Base-by-base conservation (phyloP, 1,140 invertebrate genomes). In the Drosophila ananassae region DNA sequence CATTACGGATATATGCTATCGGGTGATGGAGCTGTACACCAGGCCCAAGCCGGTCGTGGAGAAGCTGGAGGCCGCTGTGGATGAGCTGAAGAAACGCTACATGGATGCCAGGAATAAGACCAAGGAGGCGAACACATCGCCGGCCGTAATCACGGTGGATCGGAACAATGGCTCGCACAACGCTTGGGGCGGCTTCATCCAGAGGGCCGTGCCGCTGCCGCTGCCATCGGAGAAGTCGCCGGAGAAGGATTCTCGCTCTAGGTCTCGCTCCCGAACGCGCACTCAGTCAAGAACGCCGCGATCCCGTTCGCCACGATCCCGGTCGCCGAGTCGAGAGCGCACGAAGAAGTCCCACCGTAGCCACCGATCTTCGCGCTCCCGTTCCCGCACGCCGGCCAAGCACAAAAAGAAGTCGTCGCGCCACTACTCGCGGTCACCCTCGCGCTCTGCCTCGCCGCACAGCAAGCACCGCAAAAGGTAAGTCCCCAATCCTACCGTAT, bases 21-120 rank as follows among this genome's bases (percentile, higher is more conserved):
- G 95, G 22, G 97, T 99, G 67, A 92, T 99, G 25, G 93, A 95
- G 66, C 93, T 99, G 0, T 99, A 99, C 89, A 95, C 94, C 30
- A 93, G 97, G 66, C 92, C 95, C 7, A 97, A 97, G 94, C 94
- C 95, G n/a, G 95, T 96, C 89, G 93, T 94, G 5, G 96, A 97
- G 68, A 93, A 94, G 34, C 90, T 98, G 47, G 96, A 97, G 74
- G 95, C 94, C 10, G 94, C 94, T 25, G 95, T 97, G 0, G 96
- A 97, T 41, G 94, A 96, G 75, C 90, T 97, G 1, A 94, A 94
- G 48, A 95, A 95, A 78, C 93, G 94, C 21, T 97, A 97, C 74
- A 94, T 96, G 44, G 96, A 97, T 73, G 95, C 95, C 0, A 94
- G 96, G 71, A 93, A 94, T 9, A 96, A 96, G 89, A 94, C 94